These are phyloP conservation scores for Drosophila kanapiae DNA, from an alignment of 1,140 invertebrate genomes.

Conservation along the genomic window DNA sequence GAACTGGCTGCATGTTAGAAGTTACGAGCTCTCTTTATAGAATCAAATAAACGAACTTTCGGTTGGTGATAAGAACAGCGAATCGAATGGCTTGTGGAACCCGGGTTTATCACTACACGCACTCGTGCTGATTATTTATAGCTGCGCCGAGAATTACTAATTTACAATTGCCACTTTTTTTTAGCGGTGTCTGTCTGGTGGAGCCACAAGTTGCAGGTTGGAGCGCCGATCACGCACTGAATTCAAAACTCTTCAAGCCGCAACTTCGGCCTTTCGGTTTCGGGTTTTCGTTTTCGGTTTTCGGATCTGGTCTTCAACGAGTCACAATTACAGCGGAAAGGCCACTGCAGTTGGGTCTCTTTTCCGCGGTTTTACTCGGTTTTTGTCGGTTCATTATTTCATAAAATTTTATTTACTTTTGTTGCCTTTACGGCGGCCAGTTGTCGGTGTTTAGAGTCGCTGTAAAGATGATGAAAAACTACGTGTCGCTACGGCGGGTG, in stretches of 20 bases:
- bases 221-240: slow-evolving; percentile 78
- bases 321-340: slow-evolving; percentile 43
- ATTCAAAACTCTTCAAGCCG: slow-evolving; percentile 32
- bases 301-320: slow-evolving; percentile 48
- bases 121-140: slow-evolving; percentile 20
- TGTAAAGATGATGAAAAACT: slow-evolving; percentile 67
- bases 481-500: slow-evolving; percentile 12
- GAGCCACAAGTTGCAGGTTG: slow-evolving; percentile 62
- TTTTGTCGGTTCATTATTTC: slow-evolving; percentile 66
- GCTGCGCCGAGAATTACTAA: slow-evolving; percentile 2
- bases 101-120: slow-evolving; percentile 34
- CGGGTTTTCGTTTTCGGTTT: slow-evolving; percentile 23
- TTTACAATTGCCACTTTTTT: slow-evolving; percentile 25
- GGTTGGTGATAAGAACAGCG: slow-evolving; percentile 12
- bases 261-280: slow-evolving; percentile 27
- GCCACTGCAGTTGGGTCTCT: slow-evolving; percentile 44
- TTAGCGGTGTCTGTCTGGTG: slow-evolving; percentile 22
- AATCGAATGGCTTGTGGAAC: slow-evolving; percentile 21
- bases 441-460: slow-evolving; percentile 28
- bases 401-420: slow-evolving; percentile 56
- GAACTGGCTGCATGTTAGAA: slow-evolving; percentile 55
- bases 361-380: slow-evolving; percentile 38
- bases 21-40: slow-evolving; percentile 42
- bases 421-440: slow-evolving; percentile 25
- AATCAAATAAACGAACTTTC: slow-evolving; percentile 9